Evolutionary conservation across 2,113 vertebrate genomes (phyloP).

Genomic region (Oryctolagus cuniculus): DNA sequence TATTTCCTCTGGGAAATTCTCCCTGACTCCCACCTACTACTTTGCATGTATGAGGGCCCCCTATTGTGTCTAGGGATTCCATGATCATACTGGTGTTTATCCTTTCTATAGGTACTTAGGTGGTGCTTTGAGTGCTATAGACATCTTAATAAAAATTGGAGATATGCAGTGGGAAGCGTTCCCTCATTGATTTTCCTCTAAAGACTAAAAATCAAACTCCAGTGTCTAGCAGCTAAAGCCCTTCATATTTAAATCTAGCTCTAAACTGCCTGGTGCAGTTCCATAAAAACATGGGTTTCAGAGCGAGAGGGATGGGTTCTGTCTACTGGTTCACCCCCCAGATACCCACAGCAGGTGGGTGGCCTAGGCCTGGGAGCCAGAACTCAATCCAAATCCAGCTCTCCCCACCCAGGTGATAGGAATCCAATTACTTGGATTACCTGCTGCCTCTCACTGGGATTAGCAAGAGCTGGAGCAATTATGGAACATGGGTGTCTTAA

Average conservation of each 20-base stretch:
- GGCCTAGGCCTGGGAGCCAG: too few relatives aligned
- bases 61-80: not conserved
- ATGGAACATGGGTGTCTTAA: too few relatives aligned
- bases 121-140: conserved; percentile 45
- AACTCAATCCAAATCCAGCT: too few relatives aligned
- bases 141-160: conserved; percentile 61
- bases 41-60: not conserved
- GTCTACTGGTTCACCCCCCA: too few relatives aligned
- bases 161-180: not conserved
- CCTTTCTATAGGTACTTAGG: not conserved
- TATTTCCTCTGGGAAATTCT: not conserved
- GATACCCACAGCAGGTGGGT: too few relatives aligned
- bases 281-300: not conserved
- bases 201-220: conserved; percentile 59
- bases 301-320: too few relatives aligned
- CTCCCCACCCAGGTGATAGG: too few relatives aligned
- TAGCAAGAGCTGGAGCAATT: too few relatives aligned
- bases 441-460: too few relatives aligned
- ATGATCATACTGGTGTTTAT: not conserved
- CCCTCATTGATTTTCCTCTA: conserved; percentile 22
- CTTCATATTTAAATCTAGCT: conserved; percentile 30
- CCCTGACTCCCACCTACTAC: not conserved
- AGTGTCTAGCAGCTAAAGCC: not conserved
- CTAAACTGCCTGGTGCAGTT: conserved; percentile 9
- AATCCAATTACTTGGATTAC: too few relatives aligned